Evolutionary conservation across 1,140 invertebrate species (phyloP).

Genomic region (Globodera ellingtonae): DNA sequence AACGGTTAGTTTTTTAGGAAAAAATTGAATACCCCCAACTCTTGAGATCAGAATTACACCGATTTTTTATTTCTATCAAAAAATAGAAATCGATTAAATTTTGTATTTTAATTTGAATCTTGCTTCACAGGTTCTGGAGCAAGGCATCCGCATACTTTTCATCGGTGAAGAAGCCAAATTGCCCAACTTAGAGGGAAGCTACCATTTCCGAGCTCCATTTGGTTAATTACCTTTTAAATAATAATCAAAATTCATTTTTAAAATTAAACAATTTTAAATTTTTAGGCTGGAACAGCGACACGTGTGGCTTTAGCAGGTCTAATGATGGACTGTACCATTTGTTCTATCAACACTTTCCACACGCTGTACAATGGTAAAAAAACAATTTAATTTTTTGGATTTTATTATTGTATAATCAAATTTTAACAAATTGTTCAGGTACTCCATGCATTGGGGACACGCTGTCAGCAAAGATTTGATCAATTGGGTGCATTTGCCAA

Average conservation of each 20-base stretch:
- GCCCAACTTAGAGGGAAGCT: neutral
- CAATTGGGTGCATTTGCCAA: too few species aligned
- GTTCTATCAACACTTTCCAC: neutral
- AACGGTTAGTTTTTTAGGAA: neutral
- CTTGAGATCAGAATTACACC: too few species aligned
- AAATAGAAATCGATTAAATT: neutral
- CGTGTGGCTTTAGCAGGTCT: neutral
- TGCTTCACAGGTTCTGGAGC: neutral
- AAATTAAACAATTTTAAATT: neutral
- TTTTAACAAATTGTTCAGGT: too few species aligned
- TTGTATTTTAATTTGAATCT: neutral
- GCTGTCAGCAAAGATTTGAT: too few species aligned
- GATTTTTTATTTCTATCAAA: too few species aligned
- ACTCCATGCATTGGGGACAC: too few species aligned
- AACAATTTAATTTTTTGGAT: neutral
- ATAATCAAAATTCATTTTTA: neutral
- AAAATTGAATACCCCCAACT: too few species aligned
- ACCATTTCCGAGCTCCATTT: neutral
- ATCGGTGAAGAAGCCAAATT: neutral
- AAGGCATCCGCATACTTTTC: neutral
- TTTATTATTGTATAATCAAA: too few species aligned
- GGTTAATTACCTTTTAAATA: neutral
- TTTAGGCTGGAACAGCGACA: neutral
- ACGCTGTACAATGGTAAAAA: neutral
- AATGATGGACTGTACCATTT: neutral